These are phyloP conservation scores for Atta colombica DNA, from an alignment of 1,140 invertebrate species.

Conservation along the genomic window DNA sequence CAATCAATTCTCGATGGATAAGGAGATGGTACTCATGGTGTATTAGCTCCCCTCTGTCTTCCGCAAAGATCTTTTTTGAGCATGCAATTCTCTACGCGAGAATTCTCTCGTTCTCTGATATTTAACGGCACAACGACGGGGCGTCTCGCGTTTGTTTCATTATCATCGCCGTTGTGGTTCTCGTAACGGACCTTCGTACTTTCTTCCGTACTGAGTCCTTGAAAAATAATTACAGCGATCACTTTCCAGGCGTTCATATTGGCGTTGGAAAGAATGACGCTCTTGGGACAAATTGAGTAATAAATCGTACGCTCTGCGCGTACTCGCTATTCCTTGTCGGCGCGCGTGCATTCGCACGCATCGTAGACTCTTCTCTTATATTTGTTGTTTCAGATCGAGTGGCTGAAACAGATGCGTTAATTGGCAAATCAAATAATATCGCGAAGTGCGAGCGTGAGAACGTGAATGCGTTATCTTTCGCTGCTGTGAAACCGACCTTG, in stretches of 20 bases:
- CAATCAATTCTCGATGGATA: conserved; percentile 53
- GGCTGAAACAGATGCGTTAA: conserved; percentile 74
- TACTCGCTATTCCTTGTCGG: not conserved
- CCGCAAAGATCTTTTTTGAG: conserved; percentile 2
- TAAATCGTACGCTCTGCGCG: conserved; percentile 63
- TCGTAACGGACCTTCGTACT: not conserved
- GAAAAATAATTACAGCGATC: conserved; percentile 73
- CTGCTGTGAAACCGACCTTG: conserved; percentile 13
- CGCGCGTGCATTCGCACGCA: not conserved
- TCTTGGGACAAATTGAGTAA: conserved; percentile 69
- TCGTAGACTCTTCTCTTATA: conserved; percentile 24
- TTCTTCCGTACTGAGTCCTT: conserved; percentile 63
- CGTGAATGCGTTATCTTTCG: conserved; percentile 27
- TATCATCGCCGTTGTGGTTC: conserved; percentile 24
- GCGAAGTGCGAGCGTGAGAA: conserved; percentile 70
- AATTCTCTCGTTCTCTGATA: conserved; percentile 49
- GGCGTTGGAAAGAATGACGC: conserved; percentile 43
- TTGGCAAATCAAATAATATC: conserved; percentile 80
- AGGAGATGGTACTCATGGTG: conserved; percentile 25
- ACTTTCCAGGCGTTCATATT: conserved; percentile 66
- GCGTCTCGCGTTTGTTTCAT: conserved; percentile 62
- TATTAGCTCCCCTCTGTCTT: conserved; percentile 21
- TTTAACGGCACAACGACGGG: conserved; percentile 49
- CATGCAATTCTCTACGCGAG: conserved; percentile 34
- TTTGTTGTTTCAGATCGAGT: conserved; percentile 17